phyloP scores from a whole-genome alignment of 2,888 invertebrate species.

The Periphyllus acericola region DNA sequence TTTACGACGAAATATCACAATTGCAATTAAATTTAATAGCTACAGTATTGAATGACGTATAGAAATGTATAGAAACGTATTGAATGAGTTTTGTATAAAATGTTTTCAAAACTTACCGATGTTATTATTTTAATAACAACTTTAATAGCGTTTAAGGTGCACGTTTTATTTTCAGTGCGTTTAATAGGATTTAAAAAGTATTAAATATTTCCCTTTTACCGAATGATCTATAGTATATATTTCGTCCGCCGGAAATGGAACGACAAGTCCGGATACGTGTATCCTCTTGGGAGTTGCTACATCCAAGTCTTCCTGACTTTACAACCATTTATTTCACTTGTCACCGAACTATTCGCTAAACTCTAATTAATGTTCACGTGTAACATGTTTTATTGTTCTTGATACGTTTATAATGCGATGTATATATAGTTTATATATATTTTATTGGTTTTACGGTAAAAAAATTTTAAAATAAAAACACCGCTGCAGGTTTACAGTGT shows the following conservation, averaged over 20 bases:
- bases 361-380: slow-evolving; percentile 34
- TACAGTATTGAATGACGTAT: too few species aligned
- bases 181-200: background rate
- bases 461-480: background rate
- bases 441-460: background rate
- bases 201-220: slow-evolving; percentile 12
- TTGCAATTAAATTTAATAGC: too few species aligned
- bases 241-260: background rate
- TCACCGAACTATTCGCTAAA: slow-evolving; percentile 31
- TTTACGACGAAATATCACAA: too few species aligned
- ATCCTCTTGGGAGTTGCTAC: background rate
- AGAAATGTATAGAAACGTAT: too few species aligned
- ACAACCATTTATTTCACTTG: slow-evolving; percentile 48
- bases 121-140: background rate
- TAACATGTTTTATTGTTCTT: slow-evolving; percentile 12
- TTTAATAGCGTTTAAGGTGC: background rate
- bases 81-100: too few species aligned
- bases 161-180: background rate
- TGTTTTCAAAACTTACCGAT: background rate
- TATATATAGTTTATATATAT: background rate
- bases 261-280: background rate
- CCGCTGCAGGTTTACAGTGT: background rate
- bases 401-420: background rate
- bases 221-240: slow-evolving; percentile 30
- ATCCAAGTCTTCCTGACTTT: slow-evolving; percentile 6